Evolutionary conservation across 2,888 invertebrate species (phyloP).

Genomic region (Amphimallon solstitiale): DNA sequence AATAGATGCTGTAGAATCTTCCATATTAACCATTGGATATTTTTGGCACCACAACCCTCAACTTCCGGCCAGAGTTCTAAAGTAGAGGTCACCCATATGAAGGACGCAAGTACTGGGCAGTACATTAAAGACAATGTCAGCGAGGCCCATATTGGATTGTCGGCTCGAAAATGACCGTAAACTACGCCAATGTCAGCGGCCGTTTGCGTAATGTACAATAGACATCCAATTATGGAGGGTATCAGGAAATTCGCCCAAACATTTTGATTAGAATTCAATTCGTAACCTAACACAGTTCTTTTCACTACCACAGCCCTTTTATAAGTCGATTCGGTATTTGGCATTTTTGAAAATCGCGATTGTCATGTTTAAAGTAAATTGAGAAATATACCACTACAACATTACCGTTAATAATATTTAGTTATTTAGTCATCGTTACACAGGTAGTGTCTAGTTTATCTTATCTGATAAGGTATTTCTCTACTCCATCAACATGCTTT

Average conservation of each 20-base stretch:
- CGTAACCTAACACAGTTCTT: slow-evolving; percentile 55
- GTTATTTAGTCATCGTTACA: not conserved
- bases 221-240: slow-evolving; percentile 68
- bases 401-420: not conserved
- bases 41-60: slow-evolving; percentile 63
- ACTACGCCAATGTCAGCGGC: slow-evolving; percentile 75
- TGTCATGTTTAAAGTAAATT: slow-evolving; percentile 7
- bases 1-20: slow-evolving; percentile 66
- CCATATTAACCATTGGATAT: slow-evolving; percentile 62
- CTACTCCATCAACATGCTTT: too few relatives aligned
- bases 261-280: slow-evolving; percentile 62
- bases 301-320: slow-evolving; percentile 36
- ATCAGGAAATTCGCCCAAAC: slow-evolving; percentile 66
- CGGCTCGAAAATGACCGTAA: slow-evolving; percentile 71
- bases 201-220: slow-evolving; percentile 74
- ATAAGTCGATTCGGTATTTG: slow-evolving; percentile 34
- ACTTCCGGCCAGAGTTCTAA: slow-evolving; percentile 68
- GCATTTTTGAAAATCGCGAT: slow-evolving; percentile 25
- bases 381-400: not conserved
- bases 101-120: slow-evolving; percentile 69
- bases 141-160: slow-evolving; percentile 66
- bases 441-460: too few relatives aligned
- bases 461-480: too few relatives aligned
- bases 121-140: slow-evolving; percentile 64
- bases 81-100: slow-evolving; percentile 69